Conservation (phyloP, 2,888 invertebrate species). For the Acholoe squamosa region DNA sequence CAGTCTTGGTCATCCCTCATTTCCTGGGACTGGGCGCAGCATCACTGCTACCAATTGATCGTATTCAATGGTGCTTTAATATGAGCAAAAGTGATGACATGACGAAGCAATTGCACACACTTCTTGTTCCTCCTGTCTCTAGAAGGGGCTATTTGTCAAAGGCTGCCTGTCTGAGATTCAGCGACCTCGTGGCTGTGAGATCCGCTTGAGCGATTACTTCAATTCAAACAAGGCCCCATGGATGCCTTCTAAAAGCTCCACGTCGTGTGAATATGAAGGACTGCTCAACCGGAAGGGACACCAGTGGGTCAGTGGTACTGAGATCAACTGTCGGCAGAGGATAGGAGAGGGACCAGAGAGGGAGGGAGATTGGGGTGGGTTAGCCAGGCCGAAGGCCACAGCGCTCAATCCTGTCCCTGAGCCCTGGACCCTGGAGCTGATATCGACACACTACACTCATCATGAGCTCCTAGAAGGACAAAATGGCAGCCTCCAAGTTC, state of each 20-base stretch:
- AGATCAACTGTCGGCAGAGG: neutral
- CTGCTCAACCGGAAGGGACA: neutral
- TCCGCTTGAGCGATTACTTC: constrained; percentile 32
- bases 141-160: constrained; percentile 5
- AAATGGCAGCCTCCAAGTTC: neutral
- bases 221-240: neutral
- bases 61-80: neutral
- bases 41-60: constrained; percentile 7
- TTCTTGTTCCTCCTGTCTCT: neutral
- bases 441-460: neutral
- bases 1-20: neutral
- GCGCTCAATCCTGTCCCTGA: neutral
- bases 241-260: neutral
- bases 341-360: neutral
- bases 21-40: neutral
- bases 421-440: neutral
- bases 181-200: neutral
- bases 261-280: neutral
- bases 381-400: neutral
- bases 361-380: neutral
- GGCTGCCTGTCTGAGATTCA: neutral
- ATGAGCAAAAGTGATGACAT: neutral
- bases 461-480: neutral
- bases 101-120: neutral
- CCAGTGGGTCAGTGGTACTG: neutral